Evolutionary conservation across 2,888 invertebrate genomes (phyloP), one percentile per base, ranked within the genome.

Genomic region (Slavum lentiscoides): DNA sequence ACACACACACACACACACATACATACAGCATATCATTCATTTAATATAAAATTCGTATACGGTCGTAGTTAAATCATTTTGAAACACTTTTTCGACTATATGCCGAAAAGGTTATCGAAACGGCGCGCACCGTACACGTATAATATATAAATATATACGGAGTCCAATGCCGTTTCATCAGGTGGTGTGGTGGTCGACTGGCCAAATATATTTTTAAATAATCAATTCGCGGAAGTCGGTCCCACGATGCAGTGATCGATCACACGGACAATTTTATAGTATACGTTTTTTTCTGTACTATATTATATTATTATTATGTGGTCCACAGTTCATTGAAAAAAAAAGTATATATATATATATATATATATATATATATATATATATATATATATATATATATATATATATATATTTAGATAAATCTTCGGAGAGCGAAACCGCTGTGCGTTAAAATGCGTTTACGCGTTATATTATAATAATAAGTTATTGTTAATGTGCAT

Each of bases 181-280:
- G 58, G 49, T 59, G 43, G 30, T 30, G 30, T 30, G 30, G 30
- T 30, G 30, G 43, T 68, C 59, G 30, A 59, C 23, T 68, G 30
- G 75, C 49, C 15, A 68, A 76, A 76, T 43, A n/a, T 39, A 59
- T 30, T 59, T 21, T 66, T 43, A 9, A 9, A 43, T 49, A 49
- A 74, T 55, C 55, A 76, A 68, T 76, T 76, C 75, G 59, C 67
- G 43, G 68, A 76, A 76, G 59, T 59, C 43, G 39, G 39, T 23
- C 13, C 21, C 13, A 13, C 13, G 13, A n/a, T 70, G 13, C 17
- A 23, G 19, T 30, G n/a, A 59, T 68, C 59, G n/a, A 59, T 68
- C 59, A 68, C 67, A 59, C 59, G 2, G 9, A 68, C 49, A 49
- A 49, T n/a, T 49, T 49, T 49, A 19, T 21, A 19, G 17, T 37